A percentile compares a stretch with the other conserved stretches of the same genome.
Evolutionary conservation across 2,888 invertebrate genomes (phyloP).

Genomic region (Phengaris alcon): DNA sequence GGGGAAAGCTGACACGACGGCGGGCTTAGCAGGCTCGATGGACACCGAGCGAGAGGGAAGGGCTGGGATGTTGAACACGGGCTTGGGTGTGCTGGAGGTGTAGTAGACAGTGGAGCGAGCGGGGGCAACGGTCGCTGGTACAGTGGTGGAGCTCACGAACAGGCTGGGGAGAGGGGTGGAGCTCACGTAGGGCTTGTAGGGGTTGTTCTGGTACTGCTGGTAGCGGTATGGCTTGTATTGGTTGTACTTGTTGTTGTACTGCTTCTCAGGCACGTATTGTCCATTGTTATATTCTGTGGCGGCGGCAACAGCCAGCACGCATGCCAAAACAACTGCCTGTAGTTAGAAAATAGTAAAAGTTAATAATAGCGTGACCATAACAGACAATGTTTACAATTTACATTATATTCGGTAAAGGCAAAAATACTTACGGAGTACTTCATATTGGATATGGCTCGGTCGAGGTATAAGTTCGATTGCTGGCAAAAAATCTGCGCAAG

Average conservation of each 20-base stretch:
- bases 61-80: conserved; percentile 6
- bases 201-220: conserved; percentile 35
- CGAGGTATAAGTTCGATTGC: conserved; percentile 70
- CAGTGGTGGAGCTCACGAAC: conserved; percentile 14
- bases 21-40: neutral
- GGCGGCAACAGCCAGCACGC: conserved; percentile 55
- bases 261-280: conserved; percentile 35
- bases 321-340: conserved; percentile 49
- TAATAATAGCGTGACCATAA: neutral
- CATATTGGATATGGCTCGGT: conserved; percentile 51
- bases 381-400: neutral
- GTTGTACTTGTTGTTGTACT: conserved; percentile 34
- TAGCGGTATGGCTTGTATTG: conserved; percentile 29
- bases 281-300: conserved; percentile 48
- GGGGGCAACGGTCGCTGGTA: neutral
- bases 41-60: neutral
- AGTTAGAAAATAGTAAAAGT: conserved; percentile 10
- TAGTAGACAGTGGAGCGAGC: conserved; percentile 3
- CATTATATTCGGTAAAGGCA: conserved; percentile 24
- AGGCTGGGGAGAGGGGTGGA: neutral
- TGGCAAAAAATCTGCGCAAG: conserved; percentile 64
- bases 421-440: conserved; percentile 61
- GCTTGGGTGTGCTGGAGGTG: conserved; percentile 6
- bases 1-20: conserved; percentile 15
- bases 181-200: conserved; percentile 35